phyloP scores from a whole-genome alignment of 2,888 invertebrate genomes.

The Orchestes rusci region DNA sequence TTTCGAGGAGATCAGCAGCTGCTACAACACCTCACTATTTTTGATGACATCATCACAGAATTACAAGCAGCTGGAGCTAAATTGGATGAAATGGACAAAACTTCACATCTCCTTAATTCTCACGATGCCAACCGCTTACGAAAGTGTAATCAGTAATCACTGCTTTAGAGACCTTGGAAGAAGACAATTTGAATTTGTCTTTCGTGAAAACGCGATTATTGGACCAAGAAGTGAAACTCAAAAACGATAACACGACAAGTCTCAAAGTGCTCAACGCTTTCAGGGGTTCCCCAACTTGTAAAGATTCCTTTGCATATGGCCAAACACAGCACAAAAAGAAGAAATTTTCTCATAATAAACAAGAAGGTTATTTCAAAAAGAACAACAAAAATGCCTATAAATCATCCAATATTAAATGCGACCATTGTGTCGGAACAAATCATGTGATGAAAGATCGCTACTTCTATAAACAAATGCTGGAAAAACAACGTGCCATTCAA shows the following conservation, averaged over 20 bases:
- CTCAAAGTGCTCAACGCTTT: neutral
- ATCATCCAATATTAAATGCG: too few relatives aligned
- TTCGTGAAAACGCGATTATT: neutral
- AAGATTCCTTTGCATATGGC: too few relatives aligned
- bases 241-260: neutral
- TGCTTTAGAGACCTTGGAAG: too few relatives aligned
- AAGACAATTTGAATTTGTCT: neutral
- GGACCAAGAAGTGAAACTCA: neutral
- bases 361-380: neutral
- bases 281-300: neutral
- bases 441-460: slow-evolving; percentile 21
- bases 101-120: too few relatives aligned
- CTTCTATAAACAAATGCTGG: neutral
- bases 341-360: neutral
- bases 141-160: neutral
- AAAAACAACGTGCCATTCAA: too few relatives aligned
- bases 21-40: too few relatives aligned
- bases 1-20: too few relatives aligned
- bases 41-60: neutral
- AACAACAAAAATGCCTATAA: too few relatives aligned
- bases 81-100: too few relatives aligned
- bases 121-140: too few relatives aligned
- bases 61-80: neutral
- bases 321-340: too few relatives aligned
- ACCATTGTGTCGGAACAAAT: slow-evolving; percentile 6